phyloP scores from a whole-genome alignment of 2,113 vertebrate species.

The Buteo buteo region DNA sequence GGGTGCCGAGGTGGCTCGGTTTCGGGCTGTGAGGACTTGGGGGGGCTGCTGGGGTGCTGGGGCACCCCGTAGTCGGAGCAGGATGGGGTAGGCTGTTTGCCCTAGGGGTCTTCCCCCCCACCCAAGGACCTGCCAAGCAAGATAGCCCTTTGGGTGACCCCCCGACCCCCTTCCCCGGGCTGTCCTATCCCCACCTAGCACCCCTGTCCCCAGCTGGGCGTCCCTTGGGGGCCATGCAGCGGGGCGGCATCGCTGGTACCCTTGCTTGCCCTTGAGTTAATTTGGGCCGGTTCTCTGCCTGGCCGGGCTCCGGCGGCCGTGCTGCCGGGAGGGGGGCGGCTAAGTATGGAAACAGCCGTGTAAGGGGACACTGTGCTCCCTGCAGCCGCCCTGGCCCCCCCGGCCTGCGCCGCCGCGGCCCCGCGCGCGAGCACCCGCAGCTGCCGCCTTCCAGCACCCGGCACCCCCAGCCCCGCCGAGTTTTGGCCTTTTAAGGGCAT shows the following conservation, averaged over 20 bases:
- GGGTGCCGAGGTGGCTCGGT: not conserved
- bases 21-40: not conserved
- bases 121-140: not conserved
- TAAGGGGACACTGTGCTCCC: slow-evolving; percentile 71
- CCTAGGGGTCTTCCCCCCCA: not conserved
- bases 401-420: not conserved
- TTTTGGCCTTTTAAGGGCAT: slow-evolving; percentile 79
- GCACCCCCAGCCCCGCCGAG: slow-evolving; percentile 12
- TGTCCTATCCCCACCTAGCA: accelerated
- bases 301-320: slow-evolving; percentile 44
- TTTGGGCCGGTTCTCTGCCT: slow-evolving; percentile 66
- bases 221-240: not conserved
- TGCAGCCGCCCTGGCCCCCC: not conserved
- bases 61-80: accelerated
- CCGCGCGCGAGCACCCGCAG: slow-evolving; percentile 48
- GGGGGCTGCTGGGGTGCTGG: accelerated
- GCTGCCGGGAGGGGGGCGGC: slow-evolving; percentile 63
- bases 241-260: slow-evolving; percentile 41
- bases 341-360: slow-evolving; percentile 81
- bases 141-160: not conserved
- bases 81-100: not conserved
- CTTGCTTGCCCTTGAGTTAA: slow-evolving; percentile 86
- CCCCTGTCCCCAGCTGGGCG: not conserved
- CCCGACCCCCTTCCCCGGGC: not conserved
- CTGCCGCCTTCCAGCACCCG: slow-evolving; percentile 61